phyloP scores from a whole-genome alignment of 2,888 invertebrate species.

The Orchesella flavescens region DNA sequence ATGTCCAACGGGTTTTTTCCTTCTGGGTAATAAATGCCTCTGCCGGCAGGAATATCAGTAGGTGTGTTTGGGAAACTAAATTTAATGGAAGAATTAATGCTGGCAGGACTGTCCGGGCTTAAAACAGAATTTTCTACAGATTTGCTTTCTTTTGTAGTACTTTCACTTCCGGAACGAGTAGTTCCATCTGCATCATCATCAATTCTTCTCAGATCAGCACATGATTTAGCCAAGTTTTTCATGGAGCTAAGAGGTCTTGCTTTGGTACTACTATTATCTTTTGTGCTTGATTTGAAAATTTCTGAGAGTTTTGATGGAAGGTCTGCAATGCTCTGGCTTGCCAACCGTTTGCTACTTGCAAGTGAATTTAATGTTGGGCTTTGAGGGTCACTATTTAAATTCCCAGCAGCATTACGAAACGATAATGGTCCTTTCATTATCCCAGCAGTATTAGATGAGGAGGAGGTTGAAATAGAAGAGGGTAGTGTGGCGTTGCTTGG shows the following conservation, averaged over 20 bases:
- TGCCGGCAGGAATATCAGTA: not conserved
- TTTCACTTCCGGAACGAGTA: conserved; percentile 4
- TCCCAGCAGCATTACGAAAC: not conserved
- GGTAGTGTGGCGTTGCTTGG: not conserved
- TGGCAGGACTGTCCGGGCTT: conserved; percentile 39
- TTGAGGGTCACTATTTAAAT: not conserved
- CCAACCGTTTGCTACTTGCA: conserved; percentile 11
- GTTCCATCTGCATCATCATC: conserved; percentile 41
- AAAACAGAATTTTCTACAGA: not conserved
- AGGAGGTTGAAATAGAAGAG: conserved; percentile 18
- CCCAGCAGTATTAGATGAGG: not conserved
- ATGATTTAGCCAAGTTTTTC: conserved; percentile 67
- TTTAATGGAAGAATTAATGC: conserved; percentile 22
- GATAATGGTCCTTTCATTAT: not conserved
- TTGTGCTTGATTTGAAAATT: conserved; percentile 63
- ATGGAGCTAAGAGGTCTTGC: conserved; percentile 55
- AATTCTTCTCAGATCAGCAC: conserved; percentile 68
- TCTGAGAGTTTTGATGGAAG: conserved; percentile 69
- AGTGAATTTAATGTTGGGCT: not conserved
- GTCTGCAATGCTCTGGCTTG: conserved; percentile 66
- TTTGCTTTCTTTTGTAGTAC: conserved; percentile 12
- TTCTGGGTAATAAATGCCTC: not conserved
- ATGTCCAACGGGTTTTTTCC: conserved; percentile 39
- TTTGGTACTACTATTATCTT: not conserved
- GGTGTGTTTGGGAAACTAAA: conserved; percentile 25